Evolutionary conservation across 2,888 invertebrate genomes (phyloP), one percentile per base, ranked within the genome.

Genomic region (Drosophila picticornis): DNA sequence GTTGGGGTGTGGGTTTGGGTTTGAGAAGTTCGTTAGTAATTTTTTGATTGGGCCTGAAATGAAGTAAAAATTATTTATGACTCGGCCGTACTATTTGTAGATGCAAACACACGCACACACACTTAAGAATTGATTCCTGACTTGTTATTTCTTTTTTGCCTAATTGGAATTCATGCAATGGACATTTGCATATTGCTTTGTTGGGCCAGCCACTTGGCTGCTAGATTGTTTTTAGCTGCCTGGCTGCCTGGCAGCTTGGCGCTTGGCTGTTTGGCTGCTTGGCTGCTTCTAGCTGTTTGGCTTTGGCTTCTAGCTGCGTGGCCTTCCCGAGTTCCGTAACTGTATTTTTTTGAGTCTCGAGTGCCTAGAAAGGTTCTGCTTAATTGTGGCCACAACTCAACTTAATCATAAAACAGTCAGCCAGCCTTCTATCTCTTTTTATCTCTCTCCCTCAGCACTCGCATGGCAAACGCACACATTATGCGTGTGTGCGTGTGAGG

Each of bases 131-230:
- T 77, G 72, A 72, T 80, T 72, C 72, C 64, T 63, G 63, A 51
- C 50, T 63, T 55, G 57, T 46, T 55, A 40, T 53, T 72, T 77
- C 51, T 65, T 83, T 84, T 89, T 80, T 81, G 83, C 88, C 88
- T 91, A 90, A 91, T 90, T 91, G 91, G 90, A 90, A 90, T 90
- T 90, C 86, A 87, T 85, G 90, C 80, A 84, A 77, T 70, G 75
- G 65, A 71, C 78, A 89, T 85, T 87, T 85, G 84, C 91, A 89
- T 91, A 87, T 84, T 85, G 87, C 73, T 87, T 83, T 88, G 81
- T 81, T 82, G 84, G 80, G 72, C 87, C 60, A 80, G 72, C 66
- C 73, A 88, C 83, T 90, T 81, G 88, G 74, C 83, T 72, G 16
- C 80, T 87, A 77, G 86, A 76, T 76, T 19, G 19, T 7, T 50